Conservation (phyloP, 2,113 vertebrate genomes). For the Rana temporaria region DNA sequence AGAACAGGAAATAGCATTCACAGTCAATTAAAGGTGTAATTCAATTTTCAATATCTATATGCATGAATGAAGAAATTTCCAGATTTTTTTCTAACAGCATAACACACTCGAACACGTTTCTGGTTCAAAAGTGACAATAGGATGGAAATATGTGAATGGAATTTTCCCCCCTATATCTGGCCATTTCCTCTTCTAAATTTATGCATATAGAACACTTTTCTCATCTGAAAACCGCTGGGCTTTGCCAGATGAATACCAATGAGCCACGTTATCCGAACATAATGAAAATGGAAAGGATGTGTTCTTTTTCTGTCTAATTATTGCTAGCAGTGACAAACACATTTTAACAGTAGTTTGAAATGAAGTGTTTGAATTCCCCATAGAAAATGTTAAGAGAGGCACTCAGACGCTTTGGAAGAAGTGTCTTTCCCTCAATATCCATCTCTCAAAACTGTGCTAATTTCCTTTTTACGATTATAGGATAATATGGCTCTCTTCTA, state of each 20-base stretch:
- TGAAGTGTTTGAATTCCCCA: slow-evolving; percentile 18
- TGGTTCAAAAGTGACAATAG: slow-evolving; percentile 27
- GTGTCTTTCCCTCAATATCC: neutral
- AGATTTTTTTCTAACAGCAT: neutral
- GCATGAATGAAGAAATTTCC: slow-evolving; percentile 2
- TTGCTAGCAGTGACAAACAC: slow-evolving; percentile 51
- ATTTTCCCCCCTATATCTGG: slow-evolving; percentile 24
- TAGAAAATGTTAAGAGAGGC: neutral
- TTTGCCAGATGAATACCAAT: slow-evolving; percentile 60
- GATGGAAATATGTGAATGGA: slow-evolving; percentile 58
- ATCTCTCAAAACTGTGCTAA: neutral
- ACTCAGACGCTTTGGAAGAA: neutral
- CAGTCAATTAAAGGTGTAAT: neutral
- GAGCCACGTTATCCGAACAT: slow-evolving; percentile 52
- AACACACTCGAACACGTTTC: neutral
- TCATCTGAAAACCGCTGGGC: slow-evolving; percentile 54
- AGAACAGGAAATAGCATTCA: neutral
- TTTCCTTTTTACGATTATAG: slow-evolving; percentile 41
- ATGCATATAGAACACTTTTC: slow-evolving; percentile 51
- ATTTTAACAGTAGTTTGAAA: slow-evolving; percentile 1
- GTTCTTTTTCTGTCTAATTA: slow-evolving; percentile 55
- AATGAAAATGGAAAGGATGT: slow-evolving; percentile 57
- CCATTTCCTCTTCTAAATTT: slow-evolving; percentile 48
- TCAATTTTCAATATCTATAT: slow-evolving; percentile 38
- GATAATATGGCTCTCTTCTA: slow-evolving; percentile 44